A percentile compares a stretch with the other conserved stretches of the same genome.
Conservation (phyloP, 2,888 invertebrate genomes). For the Eudemis profundana region DNA sequence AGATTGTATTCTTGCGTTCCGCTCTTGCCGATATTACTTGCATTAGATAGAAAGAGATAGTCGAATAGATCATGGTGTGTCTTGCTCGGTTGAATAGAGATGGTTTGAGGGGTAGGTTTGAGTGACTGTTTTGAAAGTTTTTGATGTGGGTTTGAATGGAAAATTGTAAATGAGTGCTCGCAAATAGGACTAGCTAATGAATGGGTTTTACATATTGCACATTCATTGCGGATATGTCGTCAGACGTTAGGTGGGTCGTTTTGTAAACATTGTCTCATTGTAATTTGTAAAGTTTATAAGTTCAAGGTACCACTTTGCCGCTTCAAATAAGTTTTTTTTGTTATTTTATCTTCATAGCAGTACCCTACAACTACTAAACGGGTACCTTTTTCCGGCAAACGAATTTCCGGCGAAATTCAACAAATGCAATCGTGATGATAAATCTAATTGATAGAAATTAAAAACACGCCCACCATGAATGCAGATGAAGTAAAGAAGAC, state of each 20-base stretch:
- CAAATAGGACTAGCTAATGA: not conserved
- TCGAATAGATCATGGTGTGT: constrained; percentile 1
- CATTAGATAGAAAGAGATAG: constrained; percentile 9
- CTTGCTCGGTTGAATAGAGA: constrained; percentile 28
- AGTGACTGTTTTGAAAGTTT: constrained; percentile 26
- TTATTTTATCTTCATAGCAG: too few species aligned
- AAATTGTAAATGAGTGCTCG: not conserved
- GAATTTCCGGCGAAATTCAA: too few species aligned
- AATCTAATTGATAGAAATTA: too few species aligned
- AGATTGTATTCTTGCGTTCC: constrained; percentile 60
- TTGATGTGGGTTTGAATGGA: constrained; percentile 11
- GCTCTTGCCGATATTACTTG: constrained; percentile 45
- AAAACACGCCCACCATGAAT: too few species aligned
- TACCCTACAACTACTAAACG: too few species aligned
- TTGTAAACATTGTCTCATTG: too few species aligned
- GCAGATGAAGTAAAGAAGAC: too few species aligned
- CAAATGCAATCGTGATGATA: too few species aligned
- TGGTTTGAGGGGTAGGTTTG: constrained; percentile 2
- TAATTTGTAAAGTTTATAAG: too few species aligned
- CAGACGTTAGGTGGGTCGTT: not conserved
- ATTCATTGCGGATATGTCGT: not conserved
- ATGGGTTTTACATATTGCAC: not conserved
- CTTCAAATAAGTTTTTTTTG: too few species aligned
- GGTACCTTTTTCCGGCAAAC: too few species aligned
- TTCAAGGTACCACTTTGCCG: too few species aligned